phyloP scores from a whole-genome alignment of 2,888 invertebrate genomes.

The Leucozona laternaria region DNA sequence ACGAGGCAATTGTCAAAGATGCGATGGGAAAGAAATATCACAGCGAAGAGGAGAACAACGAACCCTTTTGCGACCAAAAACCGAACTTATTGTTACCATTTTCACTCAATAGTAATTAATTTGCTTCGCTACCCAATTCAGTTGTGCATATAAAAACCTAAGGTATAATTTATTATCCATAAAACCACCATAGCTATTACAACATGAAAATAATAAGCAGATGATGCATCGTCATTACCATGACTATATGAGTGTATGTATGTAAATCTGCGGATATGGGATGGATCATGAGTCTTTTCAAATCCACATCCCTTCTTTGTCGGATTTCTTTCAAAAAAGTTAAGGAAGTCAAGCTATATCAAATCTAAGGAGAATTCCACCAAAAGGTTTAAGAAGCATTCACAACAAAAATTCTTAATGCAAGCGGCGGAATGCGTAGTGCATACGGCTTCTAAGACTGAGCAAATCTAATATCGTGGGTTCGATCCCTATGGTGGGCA shows the following conservation, averaged over 20 bases:
- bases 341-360: neutral
- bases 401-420: neutral
- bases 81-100: slow-evolving; percentile 46
- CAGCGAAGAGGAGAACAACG: slow-evolving; percentile 22
- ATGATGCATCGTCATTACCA: slow-evolving; percentile 8
- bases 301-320: slow-evolving; percentile 6
- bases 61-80: slow-evolving; percentile 30
- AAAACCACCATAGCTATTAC: slow-evolving; percentile 18
- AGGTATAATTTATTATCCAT: slow-evolving; percentile 31
- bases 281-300: slow-evolving; percentile 51
- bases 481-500: too few species aligned
- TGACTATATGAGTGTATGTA: neutral
- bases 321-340: neutral
- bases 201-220: slow-evolving; percentile 14
- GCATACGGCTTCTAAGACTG: too few species aligned
- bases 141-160: slow-evolving; percentile 44
- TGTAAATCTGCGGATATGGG: slow-evolving; percentile 37
- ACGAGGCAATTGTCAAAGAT: slow-evolving; percentile 20
- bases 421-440: too few species aligned
- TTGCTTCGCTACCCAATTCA: slow-evolving; percentile 44
- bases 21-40: slow-evolving; percentile 20
- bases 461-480: too few species aligned
- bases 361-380: slow-evolving; percentile 7
- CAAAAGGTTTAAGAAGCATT: neutral
- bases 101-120: slow-evolving; percentile 61